phyloP scores from a whole-genome alignment of 2,797 vertebrate species.

The Todus mexicanus region DNA sequence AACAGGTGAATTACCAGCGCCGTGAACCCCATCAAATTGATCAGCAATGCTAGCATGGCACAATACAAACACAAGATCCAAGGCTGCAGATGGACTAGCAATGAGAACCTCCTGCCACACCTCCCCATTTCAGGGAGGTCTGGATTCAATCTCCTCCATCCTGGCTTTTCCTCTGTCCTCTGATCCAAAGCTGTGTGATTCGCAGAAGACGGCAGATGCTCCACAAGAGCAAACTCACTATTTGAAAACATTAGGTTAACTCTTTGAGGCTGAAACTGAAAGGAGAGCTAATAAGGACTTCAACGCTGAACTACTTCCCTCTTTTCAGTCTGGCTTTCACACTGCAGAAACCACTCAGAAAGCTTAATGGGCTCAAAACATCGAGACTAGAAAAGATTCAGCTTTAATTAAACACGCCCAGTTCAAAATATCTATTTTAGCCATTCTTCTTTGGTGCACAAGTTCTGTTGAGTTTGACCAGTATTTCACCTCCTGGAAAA shows the following conservation, averaged over 20 bases:
- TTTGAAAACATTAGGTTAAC: background rate
- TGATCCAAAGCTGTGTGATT: background rate
- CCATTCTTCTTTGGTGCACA: background rate
- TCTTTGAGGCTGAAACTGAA: background rate
- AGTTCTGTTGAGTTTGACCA: background rate
- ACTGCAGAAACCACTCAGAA: background rate
- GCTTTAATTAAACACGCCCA: background rate
- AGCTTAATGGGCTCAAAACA: background rate
- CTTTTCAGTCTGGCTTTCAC: background rate
- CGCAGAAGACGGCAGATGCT: background rate
- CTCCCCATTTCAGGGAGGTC: background rate
- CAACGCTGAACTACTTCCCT: background rate
- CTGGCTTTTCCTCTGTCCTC: background rate
- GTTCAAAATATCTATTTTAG: background rate
- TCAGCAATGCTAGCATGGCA: background rate
- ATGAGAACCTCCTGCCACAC: background rate
- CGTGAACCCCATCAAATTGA: background rate
- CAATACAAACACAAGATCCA: background rate
- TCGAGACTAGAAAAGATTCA: background rate
- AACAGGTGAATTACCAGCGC: slow-evolving; percentile 9
- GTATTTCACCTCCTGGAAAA: background rate
- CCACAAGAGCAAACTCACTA: background rate
- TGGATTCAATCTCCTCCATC: background rate
- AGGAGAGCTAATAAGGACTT: background rate
- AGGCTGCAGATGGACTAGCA: background rate